Conservation (phyloP, 1,140 invertebrate genomes). For the Drosophila sp. region DNA sequence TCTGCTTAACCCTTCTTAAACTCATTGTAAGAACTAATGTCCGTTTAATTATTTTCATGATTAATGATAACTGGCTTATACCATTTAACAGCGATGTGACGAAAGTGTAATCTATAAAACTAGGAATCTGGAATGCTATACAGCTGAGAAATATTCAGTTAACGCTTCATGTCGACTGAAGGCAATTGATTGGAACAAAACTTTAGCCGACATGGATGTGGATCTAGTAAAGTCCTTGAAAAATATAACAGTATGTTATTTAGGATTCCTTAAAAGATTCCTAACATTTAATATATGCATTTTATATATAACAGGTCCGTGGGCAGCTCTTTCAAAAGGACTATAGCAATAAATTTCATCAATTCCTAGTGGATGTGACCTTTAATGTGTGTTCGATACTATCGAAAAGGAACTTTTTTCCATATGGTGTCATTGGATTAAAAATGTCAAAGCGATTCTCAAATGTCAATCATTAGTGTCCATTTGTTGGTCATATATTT, state of each 20-base stretch:
- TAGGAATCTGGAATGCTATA: slow-evolving; percentile 23
- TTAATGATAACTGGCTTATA: too few relatives aligned
- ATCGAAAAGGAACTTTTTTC: slow-evolving; percentile 8
- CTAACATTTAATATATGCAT: not conserved
- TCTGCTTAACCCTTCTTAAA: too few relatives aligned
- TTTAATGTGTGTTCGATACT: slow-evolving; percentile 36
- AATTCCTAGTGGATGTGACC: slow-evolving; percentile 35
- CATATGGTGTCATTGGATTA: slow-evolving; percentile 18
- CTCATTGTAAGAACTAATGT: too few relatives aligned
- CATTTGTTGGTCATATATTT: slow-evolving; percentile 17
- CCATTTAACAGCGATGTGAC: not conserved
- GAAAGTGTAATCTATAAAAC: slow-evolving; percentile 24
- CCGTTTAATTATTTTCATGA: too few relatives aligned
- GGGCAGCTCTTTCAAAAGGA: slow-evolving; percentile 25
- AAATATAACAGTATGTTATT: slow-evolving; percentile 26
- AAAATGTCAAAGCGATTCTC: slow-evolving; percentile 20
- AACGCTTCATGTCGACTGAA: slow-evolving; percentile 29
- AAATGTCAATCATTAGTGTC: slow-evolving; percentile 21
- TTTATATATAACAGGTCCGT: not conserved
- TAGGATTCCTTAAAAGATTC: not conserved
- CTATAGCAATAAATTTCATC: slow-evolving; percentile 38
- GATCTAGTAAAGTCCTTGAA: slow-evolving; percentile 23
- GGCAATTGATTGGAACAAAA: slow-evolving; percentile 38
- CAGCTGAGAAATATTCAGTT: not conserved
- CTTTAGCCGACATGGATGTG: slow-evolving; percentile 29